Conservation (phyloP, 2,113 vertebrate species). For the Halichoerus grypus region DNA sequence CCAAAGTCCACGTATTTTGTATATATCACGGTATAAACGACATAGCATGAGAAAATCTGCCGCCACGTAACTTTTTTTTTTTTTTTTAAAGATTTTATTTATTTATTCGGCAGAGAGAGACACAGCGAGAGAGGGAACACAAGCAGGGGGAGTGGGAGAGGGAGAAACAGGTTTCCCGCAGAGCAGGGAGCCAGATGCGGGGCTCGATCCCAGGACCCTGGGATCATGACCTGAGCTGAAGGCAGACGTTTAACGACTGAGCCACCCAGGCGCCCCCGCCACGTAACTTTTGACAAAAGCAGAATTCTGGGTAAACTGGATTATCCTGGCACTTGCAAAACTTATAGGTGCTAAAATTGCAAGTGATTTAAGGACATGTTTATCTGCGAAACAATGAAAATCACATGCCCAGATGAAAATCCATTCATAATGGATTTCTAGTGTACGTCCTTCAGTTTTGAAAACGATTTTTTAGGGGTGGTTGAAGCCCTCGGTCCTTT, state of each 20-base stretch:
- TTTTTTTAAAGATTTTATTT: no score
- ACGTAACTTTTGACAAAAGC: background rate
- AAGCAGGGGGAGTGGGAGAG: no score
- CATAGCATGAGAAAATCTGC: background rate
- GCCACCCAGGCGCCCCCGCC: background rate
- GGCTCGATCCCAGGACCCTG: no score
- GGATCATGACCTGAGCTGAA: no score
- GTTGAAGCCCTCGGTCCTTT: background rate
- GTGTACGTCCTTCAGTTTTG: background rate
- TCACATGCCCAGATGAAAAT: background rate
- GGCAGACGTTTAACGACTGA: no score
- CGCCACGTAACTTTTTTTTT: background rate
- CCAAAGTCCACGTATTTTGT: background rate
- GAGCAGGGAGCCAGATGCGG: no score
- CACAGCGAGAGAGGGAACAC: no score
- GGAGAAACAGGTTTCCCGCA: no score
- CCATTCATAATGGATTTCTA: background rate
- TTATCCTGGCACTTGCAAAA: background rate
- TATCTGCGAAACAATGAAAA: background rate
- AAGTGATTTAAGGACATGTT: background rate
- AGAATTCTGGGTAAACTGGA: background rate
- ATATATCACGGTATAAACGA: background rate
- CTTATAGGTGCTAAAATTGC: background rate
- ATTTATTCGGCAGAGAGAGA: no score
- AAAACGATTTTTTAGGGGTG: background rate